phyloP scores from a whole-genome alignment of 2,888 invertebrate species.

The Andrena camellia region DNA sequence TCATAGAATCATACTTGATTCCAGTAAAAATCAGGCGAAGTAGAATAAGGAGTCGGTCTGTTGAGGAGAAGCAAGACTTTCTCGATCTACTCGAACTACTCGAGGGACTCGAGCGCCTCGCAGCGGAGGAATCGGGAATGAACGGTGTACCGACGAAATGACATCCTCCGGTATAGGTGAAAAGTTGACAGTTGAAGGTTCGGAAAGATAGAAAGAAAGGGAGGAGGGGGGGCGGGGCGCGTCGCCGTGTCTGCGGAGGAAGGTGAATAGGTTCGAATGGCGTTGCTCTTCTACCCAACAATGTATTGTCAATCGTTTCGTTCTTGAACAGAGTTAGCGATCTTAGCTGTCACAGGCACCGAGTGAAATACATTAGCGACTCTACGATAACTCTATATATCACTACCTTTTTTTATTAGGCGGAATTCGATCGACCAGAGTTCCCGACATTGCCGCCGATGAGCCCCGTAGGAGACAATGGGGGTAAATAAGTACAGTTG shows the following conservation, averaged over 20 bases:
- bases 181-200: not conserved
- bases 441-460: slow-evolving; percentile 33
- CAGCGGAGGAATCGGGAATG: not conserved
- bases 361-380: slow-evolving; percentile 76
- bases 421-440: slow-evolving; percentile 61
- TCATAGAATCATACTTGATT: no score
- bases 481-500: slow-evolving; percentile 15
- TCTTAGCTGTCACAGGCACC: slow-evolving; percentile 74
- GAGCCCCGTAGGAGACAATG: slow-evolving; percentile 36
- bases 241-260: slow-evolving; percentile 24
- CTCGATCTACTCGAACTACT: not conserved
- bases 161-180: not conserved
- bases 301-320: slow-evolving; percentile 67
- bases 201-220: not conserved
- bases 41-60: not conserved
- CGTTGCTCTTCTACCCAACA: slow-evolving; percentile 54
- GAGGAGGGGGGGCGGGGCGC: not conserved
- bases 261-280: slow-evolving; percentile 40
- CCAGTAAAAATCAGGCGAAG: no score
- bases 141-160: slow-evolving; percentile 2
- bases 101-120: not conserved
- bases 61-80: not conserved
- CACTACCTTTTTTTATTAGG: slow-evolving; percentile 80
- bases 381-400: slow-evolving; percentile 81
- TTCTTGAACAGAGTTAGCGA: slow-evolving; percentile 54